Evolutionary conservation across 2,113 vertebrate genomes (phyloP), one percentile per base, ranked within the genome.

Genomic region (Ameiurus melas): DNA sequence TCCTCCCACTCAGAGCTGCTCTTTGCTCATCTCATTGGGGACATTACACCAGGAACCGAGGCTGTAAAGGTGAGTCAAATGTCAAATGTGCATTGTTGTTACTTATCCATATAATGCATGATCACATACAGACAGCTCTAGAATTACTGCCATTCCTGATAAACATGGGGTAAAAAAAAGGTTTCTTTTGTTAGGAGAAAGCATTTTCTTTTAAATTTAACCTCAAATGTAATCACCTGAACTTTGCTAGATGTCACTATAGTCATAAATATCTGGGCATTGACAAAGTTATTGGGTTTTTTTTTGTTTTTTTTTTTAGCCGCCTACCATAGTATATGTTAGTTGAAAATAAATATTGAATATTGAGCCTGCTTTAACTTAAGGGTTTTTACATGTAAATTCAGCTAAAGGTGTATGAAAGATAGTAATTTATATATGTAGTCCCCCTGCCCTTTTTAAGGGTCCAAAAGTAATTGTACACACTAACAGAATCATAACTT

Each of bases 41-140:
- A 96, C 91, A 96, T 96, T 92, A 96, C 95, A 6, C 96, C 96
- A 0, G 95, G 93, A 9, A 91, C 94, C 0, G 97, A 97, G 68
- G 91, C 94, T 39, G 90, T 97, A 33, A 97, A 96, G 95, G 97
- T 96, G 83, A 94, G 91, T 85, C 53, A 33, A 57, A 13, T 84
- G 91, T 85, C 53, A 33, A 57, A 13, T 84, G 81, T n/a, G 33
- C 16, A 13, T 13, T 55, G n/a, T 73, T 62, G 17, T 7, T 36
- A 47, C 55, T 64, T 19, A 13, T 66, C 20, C 43, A 30, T 14
- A 62, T 53, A 33, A n/a, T 19, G 1, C 4, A 5, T 5, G 55
- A 16, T 68, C 3, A 47, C 53, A 70, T 58, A 30, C 68, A 36
- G 4, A 3, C 1, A 39, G 33, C 33, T 73, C 70, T 17, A 39